These are phyloP conservation scores for Harmothoe impar DNA, from an alignment of 2,888 invertebrate species.

Conservation along the genomic window DNA sequence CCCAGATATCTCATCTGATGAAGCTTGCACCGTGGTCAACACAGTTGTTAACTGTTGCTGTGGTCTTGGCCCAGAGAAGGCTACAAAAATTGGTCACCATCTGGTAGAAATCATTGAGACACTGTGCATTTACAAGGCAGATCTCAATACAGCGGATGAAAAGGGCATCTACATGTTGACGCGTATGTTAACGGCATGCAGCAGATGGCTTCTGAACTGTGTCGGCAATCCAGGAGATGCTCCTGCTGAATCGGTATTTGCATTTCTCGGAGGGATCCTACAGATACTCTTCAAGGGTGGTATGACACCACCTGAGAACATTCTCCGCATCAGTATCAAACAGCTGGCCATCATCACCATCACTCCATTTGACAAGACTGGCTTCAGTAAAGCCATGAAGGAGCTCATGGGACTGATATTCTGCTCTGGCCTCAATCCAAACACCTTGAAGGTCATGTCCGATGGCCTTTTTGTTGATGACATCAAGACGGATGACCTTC, in stretches of 20 bases:
- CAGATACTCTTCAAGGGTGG: slow-evolving; percentile 31
- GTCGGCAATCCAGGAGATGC: background rate
- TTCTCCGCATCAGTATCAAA: slow-evolving; percentile 51
- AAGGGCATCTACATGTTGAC: slow-evolving; percentile 63
- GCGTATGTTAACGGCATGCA: slow-evolving; percentile 49
- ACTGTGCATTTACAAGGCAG: slow-evolving; percentile 31
- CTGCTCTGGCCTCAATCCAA: slow-evolving; percentile 52
- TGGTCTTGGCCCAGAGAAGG: slow-evolving; percentile 25
- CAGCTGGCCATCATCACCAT: slow-evolving; percentile 63
- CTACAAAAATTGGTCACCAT: slow-evolving; percentile 16
- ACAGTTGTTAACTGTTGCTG: slow-evolving; percentile 44
- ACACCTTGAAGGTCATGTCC: slow-evolving; percentile 27
- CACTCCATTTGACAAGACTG: slow-evolving; percentile 37
- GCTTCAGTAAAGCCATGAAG: background rate
- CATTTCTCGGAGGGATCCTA: background rate
- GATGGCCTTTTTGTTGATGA: slow-evolving; percentile 32
- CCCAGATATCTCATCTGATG: slow-evolving; percentile 25
- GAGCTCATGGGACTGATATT: slow-evolving; percentile 37
- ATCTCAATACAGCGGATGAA: slow-evolving; percentile 47
- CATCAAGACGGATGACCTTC: slow-evolving; percentile 51
- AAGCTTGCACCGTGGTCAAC: slow-evolving; percentile 32
- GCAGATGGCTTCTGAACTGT: slow-evolving; percentile 36
- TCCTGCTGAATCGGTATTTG: slow-evolving; percentile 22
- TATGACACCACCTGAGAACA: slow-evolving; percentile 11
- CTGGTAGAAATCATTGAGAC: background rate